These are phyloP conservation scores for Drosophila miranda DNA, from an alignment of 1,140 invertebrate species.

Conservation along the genomic window DNA sequence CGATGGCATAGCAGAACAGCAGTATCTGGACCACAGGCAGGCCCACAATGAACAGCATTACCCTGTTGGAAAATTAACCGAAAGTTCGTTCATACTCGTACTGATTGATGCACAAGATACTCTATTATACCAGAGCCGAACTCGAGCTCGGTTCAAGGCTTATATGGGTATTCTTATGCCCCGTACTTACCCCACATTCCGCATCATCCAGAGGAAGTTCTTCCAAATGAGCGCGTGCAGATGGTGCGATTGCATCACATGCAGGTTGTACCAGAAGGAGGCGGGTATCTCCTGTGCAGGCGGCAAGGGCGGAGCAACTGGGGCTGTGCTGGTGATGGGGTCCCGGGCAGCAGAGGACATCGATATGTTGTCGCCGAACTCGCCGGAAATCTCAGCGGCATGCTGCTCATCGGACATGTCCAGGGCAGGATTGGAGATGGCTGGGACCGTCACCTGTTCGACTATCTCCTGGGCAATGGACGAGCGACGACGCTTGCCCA, in stretches of 20 bases:
- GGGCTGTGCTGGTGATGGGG: conserved; percentile 83
- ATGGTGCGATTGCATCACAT: conserved; percentile 87
- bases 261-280: conserved; percentile 85
- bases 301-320: conserved; percentile 84
- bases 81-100: not conserved
- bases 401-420: conserved; percentile 86
- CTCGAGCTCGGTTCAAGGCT: too few species aligned
- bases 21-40: conserved; percentile 96
- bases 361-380: conserved; percentile 92
- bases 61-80: conserved; percentile 83
- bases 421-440: conserved; percentile 85
- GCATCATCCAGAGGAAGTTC: conserved; percentile 94
- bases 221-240: conserved; percentile 95
- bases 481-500: conserved; percentile 89
- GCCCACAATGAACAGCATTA: conserved; percentile 95
- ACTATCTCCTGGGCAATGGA: conserved; percentile 89
- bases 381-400: conserved; percentile 90
- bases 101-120: too few species aligned
- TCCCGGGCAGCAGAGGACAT: conserved; percentile 87
- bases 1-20: conserved; percentile 96
- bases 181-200: conserved; percentile 91
- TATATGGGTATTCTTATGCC: too few species aligned
- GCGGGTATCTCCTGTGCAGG: conserved; percentile 84
- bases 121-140: too few species aligned
- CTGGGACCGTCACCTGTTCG: conserved; percentile 85